phyloP scores from a whole-genome alignment of 2,113 vertebrate genomes.

The Callorhinus ursinus region DNA sequence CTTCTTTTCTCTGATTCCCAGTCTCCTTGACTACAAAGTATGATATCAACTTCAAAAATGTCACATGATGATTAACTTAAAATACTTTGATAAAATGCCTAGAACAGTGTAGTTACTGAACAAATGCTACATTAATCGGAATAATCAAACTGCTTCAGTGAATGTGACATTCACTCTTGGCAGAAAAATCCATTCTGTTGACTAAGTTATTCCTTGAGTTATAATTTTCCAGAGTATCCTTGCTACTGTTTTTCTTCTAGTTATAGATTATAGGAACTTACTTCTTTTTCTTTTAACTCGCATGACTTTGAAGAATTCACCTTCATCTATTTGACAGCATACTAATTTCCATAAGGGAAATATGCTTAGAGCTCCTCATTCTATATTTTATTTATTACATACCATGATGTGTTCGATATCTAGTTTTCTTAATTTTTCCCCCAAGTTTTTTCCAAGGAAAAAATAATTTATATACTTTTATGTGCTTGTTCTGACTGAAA shows the following conservation, averaged over 20 bases:
- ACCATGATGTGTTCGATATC: not conserved
- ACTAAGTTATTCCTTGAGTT: not conserved
- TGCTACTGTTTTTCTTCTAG: not conserved
- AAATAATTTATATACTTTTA: not conserved
- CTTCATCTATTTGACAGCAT: not conserved
- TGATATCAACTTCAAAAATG: not conserved
- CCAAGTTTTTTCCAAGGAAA: not conserved
- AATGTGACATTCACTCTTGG: not conserved
- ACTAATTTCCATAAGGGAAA: not conserved
- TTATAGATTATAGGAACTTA: not conserved
- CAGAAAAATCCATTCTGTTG: not conserved
- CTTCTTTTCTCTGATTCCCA: not conserved
- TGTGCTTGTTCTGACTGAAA: not conserved
- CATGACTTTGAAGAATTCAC: not conserved
- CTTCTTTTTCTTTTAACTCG: not conserved
- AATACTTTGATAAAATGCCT: not conserved
- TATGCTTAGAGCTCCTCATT: not conserved
- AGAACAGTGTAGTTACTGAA: not conserved
- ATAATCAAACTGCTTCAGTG: not conserved
- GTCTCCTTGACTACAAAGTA: not conserved
- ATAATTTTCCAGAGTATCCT: not conserved
- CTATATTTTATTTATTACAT: not conserved
- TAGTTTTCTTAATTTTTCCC: not conserved
- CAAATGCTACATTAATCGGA: not conserved
- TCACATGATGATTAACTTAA: not conserved